phyloP scores from a whole-genome alignment of 2,888 invertebrate species.

The Serripes groenlandicus region DNA sequence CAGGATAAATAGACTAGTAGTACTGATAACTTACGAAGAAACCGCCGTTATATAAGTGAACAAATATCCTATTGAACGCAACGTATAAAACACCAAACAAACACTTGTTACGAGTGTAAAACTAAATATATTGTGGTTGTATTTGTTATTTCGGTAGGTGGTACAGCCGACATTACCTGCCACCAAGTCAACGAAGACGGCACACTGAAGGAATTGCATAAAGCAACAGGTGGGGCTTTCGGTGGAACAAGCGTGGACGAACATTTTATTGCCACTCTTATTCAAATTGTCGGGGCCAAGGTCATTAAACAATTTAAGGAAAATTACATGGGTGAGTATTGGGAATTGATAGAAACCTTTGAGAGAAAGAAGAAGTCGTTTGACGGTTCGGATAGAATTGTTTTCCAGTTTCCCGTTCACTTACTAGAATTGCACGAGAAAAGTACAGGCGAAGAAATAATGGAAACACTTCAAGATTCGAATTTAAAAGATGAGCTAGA shows the following conservation, averaged over 20 bases:
- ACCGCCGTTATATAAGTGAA: not conserved
- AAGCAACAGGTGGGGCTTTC: constrained; percentile 52
- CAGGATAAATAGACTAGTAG: no score
- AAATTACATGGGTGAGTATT: constrained; percentile 35
- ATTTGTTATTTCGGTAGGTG: constrained; percentile 36
- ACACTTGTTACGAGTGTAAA: not conserved
- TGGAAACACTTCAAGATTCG: constrained; percentile 24
- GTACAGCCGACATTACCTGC: constrained; percentile 60
- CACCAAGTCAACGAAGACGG: constrained; percentile 41
- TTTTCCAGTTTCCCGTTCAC: constrained; percentile 29
- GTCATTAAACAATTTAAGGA: constrained; percentile 32
- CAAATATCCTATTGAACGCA: no score
- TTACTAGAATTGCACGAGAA: constrained; percentile 23
- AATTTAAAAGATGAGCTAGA: constrained; percentile 7
- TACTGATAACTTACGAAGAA: no score
- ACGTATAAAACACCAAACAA: no score
- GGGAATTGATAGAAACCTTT: constrained; percentile 50
- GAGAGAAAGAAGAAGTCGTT: constrained; percentile 49
- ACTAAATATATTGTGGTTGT: not conserved
- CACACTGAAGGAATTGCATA: constrained; percentile 48
- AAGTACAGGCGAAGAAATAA: not conserved
- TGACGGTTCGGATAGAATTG: constrained; percentile 31
- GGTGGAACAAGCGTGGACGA: constrained; percentile 57
- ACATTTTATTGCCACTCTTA: constrained; percentile 25
- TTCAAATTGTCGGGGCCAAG: constrained; percentile 23